These are phyloP conservation scores for Agrypnia vestita DNA, from an alignment of 1,140 invertebrate genomes.

Conservation along the genomic window DNA sequence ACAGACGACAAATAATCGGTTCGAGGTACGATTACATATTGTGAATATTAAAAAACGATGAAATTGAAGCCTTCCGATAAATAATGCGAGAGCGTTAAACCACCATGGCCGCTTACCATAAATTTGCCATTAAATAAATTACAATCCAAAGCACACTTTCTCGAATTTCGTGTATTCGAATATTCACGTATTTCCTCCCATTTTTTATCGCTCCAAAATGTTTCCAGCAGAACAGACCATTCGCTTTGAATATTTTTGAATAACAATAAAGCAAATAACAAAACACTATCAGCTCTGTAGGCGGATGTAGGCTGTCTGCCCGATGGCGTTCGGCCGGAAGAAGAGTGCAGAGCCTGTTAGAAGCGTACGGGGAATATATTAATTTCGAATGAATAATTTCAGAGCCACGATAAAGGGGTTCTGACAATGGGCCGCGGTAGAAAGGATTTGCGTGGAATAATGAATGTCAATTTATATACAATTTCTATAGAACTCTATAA, in stretches of 20 bases:
- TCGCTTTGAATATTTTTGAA: conserved; percentile 28
- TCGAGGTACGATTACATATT: too few relatives aligned
- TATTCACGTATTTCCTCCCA: neutral
- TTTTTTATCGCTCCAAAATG: neutral
- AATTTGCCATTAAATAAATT: conserved; percentile 6
- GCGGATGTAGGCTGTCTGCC: conserved; percentile 12
- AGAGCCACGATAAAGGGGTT: neutral
- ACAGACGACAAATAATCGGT: too few relatives aligned
- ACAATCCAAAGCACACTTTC: conserved; percentile 9
- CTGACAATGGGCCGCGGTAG: neutral
- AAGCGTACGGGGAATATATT: conserved; percentile 20
- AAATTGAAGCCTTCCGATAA: neutral
- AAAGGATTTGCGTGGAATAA: conserved; percentile 36
- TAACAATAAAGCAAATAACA: conserved; percentile 32
- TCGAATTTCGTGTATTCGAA: neutral
- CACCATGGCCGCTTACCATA: neutral
- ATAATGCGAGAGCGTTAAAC: neutral
- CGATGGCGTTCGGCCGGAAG: conserved; percentile 21
- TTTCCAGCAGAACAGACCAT: neutral
- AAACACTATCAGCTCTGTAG: conserved; percentile 33
- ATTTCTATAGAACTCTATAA: conserved; percentile 6
- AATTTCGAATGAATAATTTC: conserved; percentile 41
- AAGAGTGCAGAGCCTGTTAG: neutral
- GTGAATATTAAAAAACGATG: too few relatives aligned
- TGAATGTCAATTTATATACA: conserved; percentile 37